Percentiles rank a stretch among this genome's conserved stretches.
Evolutionary conservation across 2,888 invertebrate species (phyloP).

Genomic region (Chymomyza procnemis): DNA sequence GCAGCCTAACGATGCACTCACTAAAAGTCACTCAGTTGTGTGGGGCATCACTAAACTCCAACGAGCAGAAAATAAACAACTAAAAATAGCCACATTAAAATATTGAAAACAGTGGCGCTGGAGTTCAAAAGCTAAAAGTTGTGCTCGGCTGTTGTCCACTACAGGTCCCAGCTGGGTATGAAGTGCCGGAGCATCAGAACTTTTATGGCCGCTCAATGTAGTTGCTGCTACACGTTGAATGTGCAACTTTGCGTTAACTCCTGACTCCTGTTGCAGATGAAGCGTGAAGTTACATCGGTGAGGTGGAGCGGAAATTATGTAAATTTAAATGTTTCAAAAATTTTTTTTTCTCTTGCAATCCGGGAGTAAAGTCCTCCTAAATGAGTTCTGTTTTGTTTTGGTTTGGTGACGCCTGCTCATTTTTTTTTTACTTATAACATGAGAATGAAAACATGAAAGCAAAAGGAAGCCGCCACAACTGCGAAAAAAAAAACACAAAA

Average conservation of each 20-base stretch:
- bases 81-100: conserved; percentile 61
- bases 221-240: background rate
- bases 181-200: background rate
- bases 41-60: conserved; percentile 20
- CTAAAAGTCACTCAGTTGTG: conserved; percentile 37
- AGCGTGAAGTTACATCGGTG: conserved; percentile 64
- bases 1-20: conserved; percentile 28
- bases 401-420: conserved; percentile 12
- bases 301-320: conserved; percentile 74
- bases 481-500: conserved; percentile 35
- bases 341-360: conserved; percentile 26
- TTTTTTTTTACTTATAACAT: conserved; percentile 58
- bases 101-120: conserved; percentile 42
- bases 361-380: conserved; percentile 11
- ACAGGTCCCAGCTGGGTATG: background rate
- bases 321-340: conserved; percentile 69
- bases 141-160: background rate
- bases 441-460: conserved; percentile 73
- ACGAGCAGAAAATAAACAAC: conserved; percentile 31
- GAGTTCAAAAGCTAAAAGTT: conserved; percentile 9
- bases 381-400: conserved; percentile 10
- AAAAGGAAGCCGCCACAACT: conserved; percentile 53
- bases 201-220: background rate
- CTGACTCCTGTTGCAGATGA: conserved; percentile 55
- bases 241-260: background rate